Conservation (phyloP, 2,113 vertebrate genomes). For the Cettia cetti region DNA sequence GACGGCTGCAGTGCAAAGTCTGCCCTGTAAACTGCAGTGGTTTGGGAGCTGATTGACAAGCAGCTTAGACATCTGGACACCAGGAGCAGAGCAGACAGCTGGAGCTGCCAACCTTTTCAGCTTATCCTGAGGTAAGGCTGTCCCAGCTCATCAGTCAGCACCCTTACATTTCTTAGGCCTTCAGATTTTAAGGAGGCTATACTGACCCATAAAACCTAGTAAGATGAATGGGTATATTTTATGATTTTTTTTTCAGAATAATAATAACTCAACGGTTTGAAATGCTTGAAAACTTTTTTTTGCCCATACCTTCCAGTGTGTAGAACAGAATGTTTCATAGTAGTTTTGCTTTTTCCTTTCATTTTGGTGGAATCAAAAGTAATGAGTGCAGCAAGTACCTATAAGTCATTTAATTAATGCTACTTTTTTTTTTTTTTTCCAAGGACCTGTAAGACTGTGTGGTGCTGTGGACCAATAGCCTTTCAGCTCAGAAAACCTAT, state of each 20-base stretch:
- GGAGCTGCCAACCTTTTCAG: conserved; percentile 47
- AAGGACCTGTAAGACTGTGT: background rate
- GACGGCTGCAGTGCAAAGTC: background rate
- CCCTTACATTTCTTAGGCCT: background rate
- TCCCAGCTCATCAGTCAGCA: conserved; percentile 35
- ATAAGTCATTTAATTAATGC: background rate
- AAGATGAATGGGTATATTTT: background rate
- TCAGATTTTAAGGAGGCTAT: background rate
- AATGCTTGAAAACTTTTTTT: background rate
- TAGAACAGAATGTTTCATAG: background rate
- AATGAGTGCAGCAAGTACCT: background rate
- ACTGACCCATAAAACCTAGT: background rate
- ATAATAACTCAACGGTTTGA: background rate
- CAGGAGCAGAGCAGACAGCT: background rate
- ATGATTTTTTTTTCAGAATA: background rate
- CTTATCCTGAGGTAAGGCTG: conserved; percentile 8
- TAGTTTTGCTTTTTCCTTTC: background rate
- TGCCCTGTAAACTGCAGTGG: background rate
- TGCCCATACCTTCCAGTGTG: background rate
- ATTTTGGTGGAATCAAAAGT: background rate
- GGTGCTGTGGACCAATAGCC: background rate
- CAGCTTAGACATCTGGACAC: conserved; percentile 19
- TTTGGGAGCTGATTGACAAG: conserved; percentile 34
- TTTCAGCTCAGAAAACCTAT: background rate
- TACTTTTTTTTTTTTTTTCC: background rate